These are phyloP conservation scores for Heliothis virescens DNA, from an alignment of 1,140 invertebrate species.

Conservation along the genomic window DNA sequence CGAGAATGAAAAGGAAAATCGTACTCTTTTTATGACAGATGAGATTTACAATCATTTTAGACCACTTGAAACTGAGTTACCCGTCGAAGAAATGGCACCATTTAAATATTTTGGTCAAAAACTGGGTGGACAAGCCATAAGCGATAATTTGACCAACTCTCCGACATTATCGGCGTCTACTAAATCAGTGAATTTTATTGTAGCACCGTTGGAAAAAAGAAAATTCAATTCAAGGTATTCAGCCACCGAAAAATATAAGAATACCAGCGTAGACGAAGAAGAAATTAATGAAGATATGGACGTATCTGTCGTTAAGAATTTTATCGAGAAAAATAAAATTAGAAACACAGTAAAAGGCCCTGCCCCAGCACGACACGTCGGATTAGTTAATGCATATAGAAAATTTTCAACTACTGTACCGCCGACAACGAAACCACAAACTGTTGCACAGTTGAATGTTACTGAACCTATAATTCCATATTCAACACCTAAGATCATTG, in stretches of 20 bases:
- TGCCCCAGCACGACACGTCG: constrained; percentile 78
- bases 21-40: constrained; percentile 86
- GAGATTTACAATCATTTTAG: constrained; percentile 88
- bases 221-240: constrained; percentile 85
- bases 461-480: constrained; percentile 70
- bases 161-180: constrained; percentile 84
- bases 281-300: constrained; percentile 86
- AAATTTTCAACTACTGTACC: constrained; percentile 77
- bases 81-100: constrained; percentile 89
- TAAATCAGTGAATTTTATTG: constrained; percentile 84
- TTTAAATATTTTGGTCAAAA: constrained; percentile 91
- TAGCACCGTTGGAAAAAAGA: constrained; percentile 84
- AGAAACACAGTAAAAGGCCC: constrained; percentile 83
- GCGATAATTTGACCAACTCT: constrained; percentile 80
- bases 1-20: constrained; percentile 80
- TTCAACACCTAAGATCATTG: constrained; percentile 60
- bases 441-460: constrained; percentile 64
- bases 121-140: constrained; percentile 80
- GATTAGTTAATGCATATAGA: constrained; percentile 83
- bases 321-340: constrained; percentile 85
- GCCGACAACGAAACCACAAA: constrained; percentile 66
- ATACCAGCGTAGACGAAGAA: constrained; percentile 80
- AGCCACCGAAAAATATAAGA: constrained; percentile 82
- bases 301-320: constrained; percentile 85
- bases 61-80: constrained; percentile 88